phyloP scores from a whole-genome alignment of 2,888 invertebrate genomes.

The Cataglyphis livida region DNA sequence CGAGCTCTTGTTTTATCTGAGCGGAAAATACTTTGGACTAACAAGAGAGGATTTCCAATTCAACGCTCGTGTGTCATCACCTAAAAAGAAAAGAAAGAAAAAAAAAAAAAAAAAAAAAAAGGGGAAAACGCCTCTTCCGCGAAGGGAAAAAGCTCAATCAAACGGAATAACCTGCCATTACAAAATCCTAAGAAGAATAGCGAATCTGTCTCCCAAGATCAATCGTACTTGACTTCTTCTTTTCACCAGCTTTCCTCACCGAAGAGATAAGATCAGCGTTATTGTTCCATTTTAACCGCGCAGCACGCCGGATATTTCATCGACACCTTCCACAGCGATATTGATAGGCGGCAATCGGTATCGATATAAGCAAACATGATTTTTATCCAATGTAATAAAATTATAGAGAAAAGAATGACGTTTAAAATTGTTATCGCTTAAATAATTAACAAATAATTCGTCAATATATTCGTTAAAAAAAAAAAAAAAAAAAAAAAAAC shows the following conservation, averaged over 20 bases:
- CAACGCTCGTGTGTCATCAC: constrained; percentile 12
- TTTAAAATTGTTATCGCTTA: background rate
- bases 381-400: background rate
- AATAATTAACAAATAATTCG: background rate
- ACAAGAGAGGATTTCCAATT: constrained; percentile 6
- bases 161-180: constrained; percentile 19
- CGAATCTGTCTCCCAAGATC: constrained; percentile 3
- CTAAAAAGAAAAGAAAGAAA: constrained; percentile 1
- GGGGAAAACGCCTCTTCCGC: background rate
- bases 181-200: constrained; percentile 11
- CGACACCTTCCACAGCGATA: background rate
- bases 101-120: too few relatives aligned
- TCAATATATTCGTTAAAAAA: constrained; percentile 7
- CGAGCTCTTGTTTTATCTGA: constrained; percentile 25
- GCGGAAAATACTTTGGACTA: constrained; percentile 25
- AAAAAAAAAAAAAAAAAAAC: too few relatives aligned
- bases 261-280: background rate
- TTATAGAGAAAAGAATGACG: background rate
- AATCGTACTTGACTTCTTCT: constrained; percentile 9
- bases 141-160: background rate
- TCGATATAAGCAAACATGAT: background rate
- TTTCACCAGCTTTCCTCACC: background rate
- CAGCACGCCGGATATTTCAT: background rate
- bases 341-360: background rate
- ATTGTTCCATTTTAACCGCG: background rate